phyloP scores from a whole-genome alignment of 2,113 vertebrate species.

The Ctenodactylus gundi region DNA sequence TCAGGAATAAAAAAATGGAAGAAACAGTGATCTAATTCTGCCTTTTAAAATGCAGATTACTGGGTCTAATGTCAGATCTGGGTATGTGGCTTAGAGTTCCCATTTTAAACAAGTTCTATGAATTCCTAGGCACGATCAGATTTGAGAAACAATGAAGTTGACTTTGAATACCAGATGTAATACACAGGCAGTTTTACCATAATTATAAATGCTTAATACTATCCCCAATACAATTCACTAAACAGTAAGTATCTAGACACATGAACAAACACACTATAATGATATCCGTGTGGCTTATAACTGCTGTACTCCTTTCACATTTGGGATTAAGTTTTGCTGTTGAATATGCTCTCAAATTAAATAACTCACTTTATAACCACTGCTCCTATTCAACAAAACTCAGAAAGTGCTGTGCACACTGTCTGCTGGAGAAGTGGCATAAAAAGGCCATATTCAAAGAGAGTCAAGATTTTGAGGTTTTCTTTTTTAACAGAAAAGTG shows the following conservation, averaged over 20 bases:
- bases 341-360: constrained; percentile 8
- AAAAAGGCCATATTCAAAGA: background rate
- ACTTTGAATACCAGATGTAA: background rate
- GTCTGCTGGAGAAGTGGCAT: background rate
- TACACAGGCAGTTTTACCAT: background rate
- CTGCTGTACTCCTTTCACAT: background rate
- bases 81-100: background rate
- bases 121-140: background rate
- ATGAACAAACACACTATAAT: background rate
- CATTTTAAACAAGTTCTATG: constrained; percentile 24
- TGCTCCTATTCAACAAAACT: background rate
- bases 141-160: background rate
- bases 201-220: background rate
- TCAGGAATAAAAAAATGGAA: no score
- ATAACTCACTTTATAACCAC: background rate
- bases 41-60: background rate
- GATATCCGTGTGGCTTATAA: background rate
- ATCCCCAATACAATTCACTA: background rate
- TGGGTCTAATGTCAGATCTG: background rate
- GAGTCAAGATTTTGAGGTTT: constrained; percentile 22
- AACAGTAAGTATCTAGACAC: background rate
- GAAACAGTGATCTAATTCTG: background rate
- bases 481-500: constrained; percentile 34
- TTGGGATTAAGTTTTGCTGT: background rate
- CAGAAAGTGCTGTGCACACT: background rate